Evolutionary conservation across 2,888 invertebrate genomes (phyloP), one percentile per base, ranked within the genome.

Genomic region (Heteromyza rotundicornis): DNA sequence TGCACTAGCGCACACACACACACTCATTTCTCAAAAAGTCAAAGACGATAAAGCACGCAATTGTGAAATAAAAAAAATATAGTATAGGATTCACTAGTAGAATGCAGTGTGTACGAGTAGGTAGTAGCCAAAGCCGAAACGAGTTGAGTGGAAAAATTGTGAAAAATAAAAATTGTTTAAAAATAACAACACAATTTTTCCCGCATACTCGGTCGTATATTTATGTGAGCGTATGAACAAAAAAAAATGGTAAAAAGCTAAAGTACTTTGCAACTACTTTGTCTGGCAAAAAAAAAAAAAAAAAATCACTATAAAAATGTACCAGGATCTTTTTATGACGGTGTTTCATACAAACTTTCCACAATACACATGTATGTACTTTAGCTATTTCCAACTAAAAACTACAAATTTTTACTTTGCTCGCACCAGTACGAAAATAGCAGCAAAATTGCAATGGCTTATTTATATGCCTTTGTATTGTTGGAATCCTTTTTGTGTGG

Each of bases 41-140:
- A 57, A 49, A 49, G 57, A 57, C 57, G 49, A 57, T 57, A 57
- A 49, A 57, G 57, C 57, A 57, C 57, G 57, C 57, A 57, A 57
- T 57, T 57, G 57, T 57, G 27, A 27, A n/a, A n/a, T n/a, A n/a
- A n/a, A 27, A 49, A 56, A 24, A 22, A 44, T 14, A 22, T 7
- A 22, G 24, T 27, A 10, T 27, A 27, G 7, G 27, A n/a, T n/a
- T n/a, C n/a, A n/a, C n/a, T n/a, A n/a, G n/a, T n/a, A n/a, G n/a
- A n/a, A 27, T 27, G 27, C n/a, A n/a, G 27, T 27, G 27, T 27
- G 27, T 27, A 27, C 27, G 27, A n/a, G 27, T 27, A 27, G 5
- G 27, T 40, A 7, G 40, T 40, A 40, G 40, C 14, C 5, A 40
- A 40, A 40, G 40, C 16, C 10, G 14, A 40, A n/a, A n/a, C 40